Conservation (phyloP, 2,888 invertebrate species). For the Eupithecia centaureata region DNA sequence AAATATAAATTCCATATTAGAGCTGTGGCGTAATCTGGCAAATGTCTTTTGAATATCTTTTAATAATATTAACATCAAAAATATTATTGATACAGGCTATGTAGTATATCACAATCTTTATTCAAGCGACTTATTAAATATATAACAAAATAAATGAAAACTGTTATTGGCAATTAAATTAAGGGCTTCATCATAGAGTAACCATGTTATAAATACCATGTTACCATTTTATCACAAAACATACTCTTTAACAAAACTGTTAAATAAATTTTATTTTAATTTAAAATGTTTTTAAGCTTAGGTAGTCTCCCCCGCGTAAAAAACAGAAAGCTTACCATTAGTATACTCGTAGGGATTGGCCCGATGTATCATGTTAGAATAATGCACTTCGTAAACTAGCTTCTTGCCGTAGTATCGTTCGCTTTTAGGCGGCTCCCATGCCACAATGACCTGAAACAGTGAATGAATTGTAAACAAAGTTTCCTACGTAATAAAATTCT, state of each 20-base stretch:
- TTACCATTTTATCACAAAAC: background rate
- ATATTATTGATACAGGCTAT: background rate
- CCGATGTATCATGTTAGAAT: conserved; percentile 78
- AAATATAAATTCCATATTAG: background rate
- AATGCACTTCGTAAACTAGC: conserved; percentile 88
- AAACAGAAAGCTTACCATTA: conserved; percentile 76
- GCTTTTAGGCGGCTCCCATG: conserved; percentile 86
- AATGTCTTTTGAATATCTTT: background rate
- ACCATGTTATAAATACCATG: background rate
- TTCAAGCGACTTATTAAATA: no score
- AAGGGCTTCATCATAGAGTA: no score
- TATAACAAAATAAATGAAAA: no score
- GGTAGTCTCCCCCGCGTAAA: background rate
- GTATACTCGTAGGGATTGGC: conserved; percentile 73
- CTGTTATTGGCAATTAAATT: no score
- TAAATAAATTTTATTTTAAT: no score
- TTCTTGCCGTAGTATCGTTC: conserved; percentile 73
- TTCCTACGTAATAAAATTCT: no score
- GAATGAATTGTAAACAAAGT: no score
- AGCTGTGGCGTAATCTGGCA: background rate
- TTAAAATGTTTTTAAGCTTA: background rate
- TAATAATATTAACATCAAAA: background rate
- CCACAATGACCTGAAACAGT: conserved; percentile 68
- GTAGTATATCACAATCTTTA: no score
- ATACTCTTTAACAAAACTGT: no score